These are phyloP conservation scores for Pogonocherus hispidulus DNA, from an alignment of 2,888 invertebrate genomes.

Conservation along the genomic window DNA sequence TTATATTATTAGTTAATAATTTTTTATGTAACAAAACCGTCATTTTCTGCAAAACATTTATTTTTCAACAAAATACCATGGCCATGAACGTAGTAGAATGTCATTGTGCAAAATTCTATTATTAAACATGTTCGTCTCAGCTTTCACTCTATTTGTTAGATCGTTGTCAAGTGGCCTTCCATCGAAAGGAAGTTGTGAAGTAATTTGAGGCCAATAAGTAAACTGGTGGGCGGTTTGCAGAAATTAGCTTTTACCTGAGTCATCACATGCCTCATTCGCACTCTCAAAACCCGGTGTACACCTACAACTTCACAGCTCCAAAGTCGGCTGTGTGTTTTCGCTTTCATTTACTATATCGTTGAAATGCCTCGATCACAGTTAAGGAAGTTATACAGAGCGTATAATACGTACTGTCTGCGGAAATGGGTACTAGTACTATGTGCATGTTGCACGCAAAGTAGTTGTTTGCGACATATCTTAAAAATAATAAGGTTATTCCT, in stretches of 20 bases:
- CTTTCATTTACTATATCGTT: conserved; percentile 13
- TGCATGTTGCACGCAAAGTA: too few species aligned
- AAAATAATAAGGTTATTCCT: too few species aligned
- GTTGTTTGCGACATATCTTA: too few species aligned
- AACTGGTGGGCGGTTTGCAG: conserved; percentile 33
- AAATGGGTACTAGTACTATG: too few species aligned
- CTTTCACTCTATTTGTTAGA: conserved; percentile 38
- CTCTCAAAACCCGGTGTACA: conserved; percentile 18
- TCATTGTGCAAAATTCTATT: too few species aligned
- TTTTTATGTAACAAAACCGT: too few species aligned
- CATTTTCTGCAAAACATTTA: too few species aligned
- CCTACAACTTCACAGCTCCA: conserved; percentile 7
- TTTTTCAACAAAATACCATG: too few species aligned
- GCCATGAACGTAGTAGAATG: too few species aligned
- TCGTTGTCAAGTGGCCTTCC: background rate
- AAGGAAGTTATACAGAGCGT: background rate
- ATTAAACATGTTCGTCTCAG: too few species aligned
- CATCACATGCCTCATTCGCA: conserved; percentile 35
- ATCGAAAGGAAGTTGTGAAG: conserved; percentile 18
- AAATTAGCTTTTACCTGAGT: conserved; percentile 34
- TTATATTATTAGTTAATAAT: too few species aligned
- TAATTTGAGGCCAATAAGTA: conserved; percentile 21
- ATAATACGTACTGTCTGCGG: too few species aligned
- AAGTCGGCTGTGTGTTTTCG: conserved; percentile 26
- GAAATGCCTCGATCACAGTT: background rate